Conservation (phyloP, 2,888 invertebrate genomes). For the Julus scandinavius region DNA sequence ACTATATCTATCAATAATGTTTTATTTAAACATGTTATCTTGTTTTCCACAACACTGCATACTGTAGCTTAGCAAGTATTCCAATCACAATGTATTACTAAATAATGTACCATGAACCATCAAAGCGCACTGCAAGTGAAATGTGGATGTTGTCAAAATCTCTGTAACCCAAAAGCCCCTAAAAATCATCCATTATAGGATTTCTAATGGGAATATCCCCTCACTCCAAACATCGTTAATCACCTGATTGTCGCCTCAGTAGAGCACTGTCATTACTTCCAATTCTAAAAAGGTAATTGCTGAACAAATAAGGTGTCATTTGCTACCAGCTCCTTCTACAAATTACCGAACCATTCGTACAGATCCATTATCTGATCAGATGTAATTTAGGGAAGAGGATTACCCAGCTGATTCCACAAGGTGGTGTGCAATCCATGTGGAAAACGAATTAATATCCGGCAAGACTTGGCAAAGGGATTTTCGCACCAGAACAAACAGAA, state of each 20-base stretch:
- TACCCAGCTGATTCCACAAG: background rate
- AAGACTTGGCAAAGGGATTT: background rate
- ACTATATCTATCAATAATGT: too few relatives aligned
- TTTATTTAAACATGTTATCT: too few relatives aligned
- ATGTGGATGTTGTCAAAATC: too few relatives aligned
- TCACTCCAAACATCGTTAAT: background rate
- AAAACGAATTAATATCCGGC: background rate
- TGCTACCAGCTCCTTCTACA: background rate
- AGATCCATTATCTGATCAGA: slow-evolving; percentile 24
- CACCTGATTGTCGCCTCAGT: background rate
- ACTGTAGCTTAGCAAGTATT: too few relatives aligned
- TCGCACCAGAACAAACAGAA: background rate
- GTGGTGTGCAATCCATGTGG: slow-evolving; percentile 7
- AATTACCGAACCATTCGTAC: background rate
- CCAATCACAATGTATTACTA: too few relatives aligned
- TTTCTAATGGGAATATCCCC: background rate
- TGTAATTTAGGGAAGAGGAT: background rate
- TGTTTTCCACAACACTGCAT: too few relatives aligned
- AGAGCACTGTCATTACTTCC: background rate
- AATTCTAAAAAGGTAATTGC: slow-evolving; percentile 34
- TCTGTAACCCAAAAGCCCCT: too few relatives aligned
- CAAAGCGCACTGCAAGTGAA: too few relatives aligned
- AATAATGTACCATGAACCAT: too few relatives aligned
- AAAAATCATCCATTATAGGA: background rate
- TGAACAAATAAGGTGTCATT: background rate